Base-by-base conservation (phyloP, 2,113 vertebrate genomes). In the Xyliphius kryptos region DNA sequence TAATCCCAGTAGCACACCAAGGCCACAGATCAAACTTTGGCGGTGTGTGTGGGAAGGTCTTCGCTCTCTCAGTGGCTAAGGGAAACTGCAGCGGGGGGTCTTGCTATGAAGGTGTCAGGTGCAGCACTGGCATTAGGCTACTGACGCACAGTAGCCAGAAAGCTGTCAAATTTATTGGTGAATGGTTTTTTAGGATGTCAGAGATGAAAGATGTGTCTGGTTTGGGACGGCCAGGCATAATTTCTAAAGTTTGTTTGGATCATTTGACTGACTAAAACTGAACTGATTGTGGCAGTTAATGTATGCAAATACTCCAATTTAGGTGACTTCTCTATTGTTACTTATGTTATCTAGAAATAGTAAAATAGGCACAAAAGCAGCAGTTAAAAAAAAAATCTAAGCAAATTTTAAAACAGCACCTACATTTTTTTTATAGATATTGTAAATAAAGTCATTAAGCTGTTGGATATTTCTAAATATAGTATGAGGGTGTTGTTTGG, bases 31-130 rank as follows among this genome's bases (percentile, higher is more conserved):
- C 26, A 32, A 32, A 32, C 26, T 32, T 6, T 5, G 26, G 26
- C 26, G 26, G 26, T 32, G 26, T 32, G 26, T 32, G 26, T 87
- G 84, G 83, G 85, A 87, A 87, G 81, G 79, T 77, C 78, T 74
- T 76, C 70, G 32, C 44, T 66, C 78, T 68, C 75, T 80, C 79
- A 73, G 77, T 82, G 78, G 76, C 67, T 74, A 19, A 61, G 63
- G 67, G 53, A 67, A 58, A 49, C 59, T 72, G 58, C 77, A 74
- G 61, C 66, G 69, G 74, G 74, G 70, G 66, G 52, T 56, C 22
- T 22, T 64, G 15, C 37, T 61, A 13, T 56, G 54, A 65, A 72
- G 51, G 56, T 46, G 50, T 68, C 60, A 68, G 60, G 60, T 63
- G 61, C 40, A 67, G 15, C 40, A 56, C n/a, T 14, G 58, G 15